Percentiles rank a stretch among this genome's conserved stretches.
These are phyloP conservation scores for Eira barbara DNA, from an alignment of 2,113 vertebrate genomes.

Conservation along the genomic window DNA sequence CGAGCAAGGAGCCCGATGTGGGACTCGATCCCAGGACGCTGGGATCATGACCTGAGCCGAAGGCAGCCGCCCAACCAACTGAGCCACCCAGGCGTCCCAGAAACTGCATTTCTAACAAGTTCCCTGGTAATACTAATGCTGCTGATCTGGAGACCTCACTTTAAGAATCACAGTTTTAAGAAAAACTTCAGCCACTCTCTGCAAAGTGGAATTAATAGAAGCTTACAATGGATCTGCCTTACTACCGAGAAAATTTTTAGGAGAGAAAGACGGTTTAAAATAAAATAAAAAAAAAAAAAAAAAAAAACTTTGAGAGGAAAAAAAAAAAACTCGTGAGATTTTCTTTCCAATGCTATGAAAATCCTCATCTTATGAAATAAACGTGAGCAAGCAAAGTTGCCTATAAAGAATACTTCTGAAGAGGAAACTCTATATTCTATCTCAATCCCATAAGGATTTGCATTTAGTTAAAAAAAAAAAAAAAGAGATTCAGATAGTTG, in stretches of 20 bases:
- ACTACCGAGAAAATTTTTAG: not conserved
- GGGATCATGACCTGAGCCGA: no score
- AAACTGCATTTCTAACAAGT: not conserved
- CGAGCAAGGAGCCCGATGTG: no score
- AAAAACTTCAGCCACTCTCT: no score
- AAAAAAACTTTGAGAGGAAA: not conserved
- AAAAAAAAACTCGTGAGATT: not conserved
- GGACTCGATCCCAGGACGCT: no score
- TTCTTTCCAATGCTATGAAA: not conserved
- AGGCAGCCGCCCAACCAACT: no score
- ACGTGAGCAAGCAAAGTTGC: not conserved
- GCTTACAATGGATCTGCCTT: no score
- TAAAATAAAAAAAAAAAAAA: no score
- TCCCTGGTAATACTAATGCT: not conserved
- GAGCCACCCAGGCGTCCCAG: no score
- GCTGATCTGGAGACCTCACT: not conserved
- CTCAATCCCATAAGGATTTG: not conserved
- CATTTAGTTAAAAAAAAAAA: not conserved
- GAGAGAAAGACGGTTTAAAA: not conserved
- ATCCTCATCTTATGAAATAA: not conserved
- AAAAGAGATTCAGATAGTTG: not conserved
- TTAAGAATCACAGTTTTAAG: not conserved
- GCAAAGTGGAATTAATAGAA: no score
- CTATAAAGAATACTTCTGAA: not conserved
- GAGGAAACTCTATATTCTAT: not conserved